Percentiles rank a stretch among this genome's conserved stretches.
Evolutionary conservation across 2,888 invertebrate genomes (phyloP).

Genomic region (Ephialtes manifestator): DNA sequence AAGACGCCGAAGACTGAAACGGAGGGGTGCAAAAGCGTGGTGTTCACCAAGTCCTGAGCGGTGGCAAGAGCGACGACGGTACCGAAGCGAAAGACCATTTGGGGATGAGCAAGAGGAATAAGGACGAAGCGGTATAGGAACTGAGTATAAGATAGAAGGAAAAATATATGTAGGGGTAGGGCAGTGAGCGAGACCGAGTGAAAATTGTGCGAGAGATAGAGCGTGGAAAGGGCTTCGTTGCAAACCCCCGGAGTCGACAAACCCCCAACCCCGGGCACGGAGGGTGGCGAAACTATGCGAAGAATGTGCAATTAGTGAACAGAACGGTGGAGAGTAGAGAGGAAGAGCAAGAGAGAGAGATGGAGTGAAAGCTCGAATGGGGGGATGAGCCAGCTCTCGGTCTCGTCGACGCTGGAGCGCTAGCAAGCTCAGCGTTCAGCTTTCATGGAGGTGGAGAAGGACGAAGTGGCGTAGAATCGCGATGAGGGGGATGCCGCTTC

Average conservation of each 20-base stretch:
- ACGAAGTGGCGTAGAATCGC: constrained; percentile 68
- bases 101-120: constrained; percentile 67
- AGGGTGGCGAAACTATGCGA: constrained; percentile 95
- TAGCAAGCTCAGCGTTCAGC: constrained; percentile 60
- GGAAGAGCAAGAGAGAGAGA: constrained; percentile 77
- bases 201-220: constrained; percentile 69
- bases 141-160: constrained; percentile 68
- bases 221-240: constrained; percentile 72
- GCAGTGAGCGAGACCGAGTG: constrained; percentile 60
- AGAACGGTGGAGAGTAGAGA: constrained; percentile 88
- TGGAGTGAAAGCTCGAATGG: constrained; percentile 44
- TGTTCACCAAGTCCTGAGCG: constrained; percentile 58
- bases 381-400: constrained; percentile 64
- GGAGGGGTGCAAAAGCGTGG: constrained; percentile 38
- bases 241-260: constrained; percentile 70
- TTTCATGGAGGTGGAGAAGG: constrained; percentile 72
- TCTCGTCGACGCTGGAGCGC: constrained; percentile 66
- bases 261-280: constrained; percentile 69
- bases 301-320: constrained; percentile 98
- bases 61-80: constrained; percentile 36
- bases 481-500: constrained; percentile 58
- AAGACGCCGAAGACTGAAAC: constrained; percentile 51
- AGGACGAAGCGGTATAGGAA: constrained; percentile 45
- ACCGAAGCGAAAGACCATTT: constrained; percentile 52
- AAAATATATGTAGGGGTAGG: constrained; percentile 69